A percentile compares a stretch with the other conserved stretches of the same genome.
phyloP scores from a whole-genome alignment of 2,797 vertebrate genomes.

The Anolis apletophallus region DNA sequence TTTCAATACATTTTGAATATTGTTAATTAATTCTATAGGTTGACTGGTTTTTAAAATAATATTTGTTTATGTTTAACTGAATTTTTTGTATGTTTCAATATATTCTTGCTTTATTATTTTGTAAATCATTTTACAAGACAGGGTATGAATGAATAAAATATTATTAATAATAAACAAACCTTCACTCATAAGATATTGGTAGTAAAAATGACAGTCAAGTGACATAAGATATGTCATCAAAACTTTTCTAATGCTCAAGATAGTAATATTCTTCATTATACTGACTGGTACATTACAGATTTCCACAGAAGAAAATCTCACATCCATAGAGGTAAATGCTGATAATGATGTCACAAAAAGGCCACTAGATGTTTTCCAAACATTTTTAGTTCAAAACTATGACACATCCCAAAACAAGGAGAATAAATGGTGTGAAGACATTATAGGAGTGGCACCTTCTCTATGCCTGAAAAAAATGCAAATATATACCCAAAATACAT shows the following conservation, averaged over 20 bases:
- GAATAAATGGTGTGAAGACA: background rate
- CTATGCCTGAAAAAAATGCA: background rate
- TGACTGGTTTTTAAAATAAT: too few relatives aligned
- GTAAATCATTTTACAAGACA: too few relatives aligned
- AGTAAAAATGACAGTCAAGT: background rate
- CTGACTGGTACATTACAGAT: background rate
- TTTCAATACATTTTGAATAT: too few relatives aligned
- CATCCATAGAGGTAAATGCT: background rate
- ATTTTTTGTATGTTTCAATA: too few relatives aligned
- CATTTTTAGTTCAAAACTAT: background rate
- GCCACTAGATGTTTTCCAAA: background rate
- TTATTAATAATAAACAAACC: background rate
- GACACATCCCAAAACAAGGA: background rate
- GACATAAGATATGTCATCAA: background rate
- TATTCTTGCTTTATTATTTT: too few relatives aligned
- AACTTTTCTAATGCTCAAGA: background rate
- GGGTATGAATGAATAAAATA: background rate
- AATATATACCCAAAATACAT: background rate
- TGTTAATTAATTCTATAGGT: too few relatives aligned
- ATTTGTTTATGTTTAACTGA: too few relatives aligned
- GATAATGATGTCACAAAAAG: background rate
- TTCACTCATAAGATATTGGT: background rate
- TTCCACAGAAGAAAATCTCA: background rate
- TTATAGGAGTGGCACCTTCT: too few relatives aligned
- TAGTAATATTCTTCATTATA: background rate